Conservation (phyloP, 2,113 vertebrate species). For the Lasiurus cinereus region DNA sequence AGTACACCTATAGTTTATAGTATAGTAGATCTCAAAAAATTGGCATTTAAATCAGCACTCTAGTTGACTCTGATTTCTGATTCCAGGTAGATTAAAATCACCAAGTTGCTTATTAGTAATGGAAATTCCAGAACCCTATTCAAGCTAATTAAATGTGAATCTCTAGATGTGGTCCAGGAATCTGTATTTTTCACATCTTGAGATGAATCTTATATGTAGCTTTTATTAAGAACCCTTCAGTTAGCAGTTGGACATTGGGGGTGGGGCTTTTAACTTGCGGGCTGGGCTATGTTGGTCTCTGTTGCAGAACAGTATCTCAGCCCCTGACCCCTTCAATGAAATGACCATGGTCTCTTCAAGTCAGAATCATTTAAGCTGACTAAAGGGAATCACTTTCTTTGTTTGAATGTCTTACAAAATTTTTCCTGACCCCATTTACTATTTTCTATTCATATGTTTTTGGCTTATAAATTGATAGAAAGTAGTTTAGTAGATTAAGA, state of each 20-base stretch:
- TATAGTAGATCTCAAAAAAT: slow-evolving; percentile 1
- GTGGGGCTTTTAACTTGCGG: not conserved
- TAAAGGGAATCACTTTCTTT: slow-evolving; percentile 37
- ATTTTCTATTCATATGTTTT: slow-evolving; percentile 45
- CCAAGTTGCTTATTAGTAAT: not conserved
- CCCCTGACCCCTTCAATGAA: not conserved
- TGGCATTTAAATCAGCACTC: slow-evolving; percentile 24
- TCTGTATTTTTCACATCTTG: slow-evolving; percentile 33
- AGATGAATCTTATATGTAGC: not conserved
- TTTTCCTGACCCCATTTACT: not conserved
- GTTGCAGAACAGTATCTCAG: not conserved
- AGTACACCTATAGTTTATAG: too few relatives aligned
- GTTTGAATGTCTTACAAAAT: not conserved
- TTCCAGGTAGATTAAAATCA: slow-evolving; percentile 48
- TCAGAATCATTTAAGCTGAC: not conserved
- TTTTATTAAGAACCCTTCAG: slow-evolving; percentile 4
- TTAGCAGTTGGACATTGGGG: not conserved
- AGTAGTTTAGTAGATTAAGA: slow-evolving; percentile 31
- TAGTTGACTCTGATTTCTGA: slow-evolving; percentile 27
- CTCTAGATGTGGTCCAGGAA: not conserved
- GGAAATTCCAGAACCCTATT: not conserved
- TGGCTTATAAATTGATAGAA: not conserved
- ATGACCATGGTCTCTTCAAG: rapidly evolving
- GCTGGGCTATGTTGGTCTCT: not conserved
- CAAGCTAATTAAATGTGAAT: not conserved